A percentile compares a stretch with the other conserved stretches of the same genome.
phyloP scores from a whole-genome alignment of 2,888 invertebrate genomes.

The Mesochorus sp. region DNA sequence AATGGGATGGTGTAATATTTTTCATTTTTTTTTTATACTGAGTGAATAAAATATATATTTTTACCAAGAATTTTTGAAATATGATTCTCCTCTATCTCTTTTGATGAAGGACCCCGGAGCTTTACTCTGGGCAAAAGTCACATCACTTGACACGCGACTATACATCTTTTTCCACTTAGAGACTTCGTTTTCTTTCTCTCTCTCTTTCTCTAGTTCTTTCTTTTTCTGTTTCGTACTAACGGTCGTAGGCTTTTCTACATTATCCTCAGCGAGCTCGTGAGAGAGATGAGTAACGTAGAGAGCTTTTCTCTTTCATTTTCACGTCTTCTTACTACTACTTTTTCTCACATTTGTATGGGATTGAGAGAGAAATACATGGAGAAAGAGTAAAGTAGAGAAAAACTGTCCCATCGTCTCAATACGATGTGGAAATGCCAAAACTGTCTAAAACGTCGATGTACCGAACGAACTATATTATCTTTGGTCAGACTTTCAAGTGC shows the following conservation, averaged over 20 bases:
- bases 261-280: neutral
- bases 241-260: neutral
- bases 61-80: neutral
- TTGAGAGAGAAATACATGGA: neutral
- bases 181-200: neutral
- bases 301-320: neutral
- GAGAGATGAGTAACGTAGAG: neutral
- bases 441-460: neutral
- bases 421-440: neutral
- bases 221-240: neutral
- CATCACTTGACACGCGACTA: constrained; percentile 24
- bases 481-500: constrained; percentile 28
- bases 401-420: too few relatives aligned
- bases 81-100: neutral
- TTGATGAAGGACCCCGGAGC: neutral
- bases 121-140: constrained; percentile 20
- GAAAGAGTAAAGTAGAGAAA: neutral
- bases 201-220: neutral
- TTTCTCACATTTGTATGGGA: constrained; percentile 8
- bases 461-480: constrained; percentile 26
- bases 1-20: too few relatives aligned
- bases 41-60: neutral
- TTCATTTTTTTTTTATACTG: too few relatives aligned
- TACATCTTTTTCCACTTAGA: constrained; percentile 55
- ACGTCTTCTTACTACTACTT: neutral